Percentiles rank a stretch among this genome's conserved stretches.
phyloP scores from a whole-genome alignment of 2,888 invertebrate genomes.

The Caenorhabditis auriculariae region DNA sequence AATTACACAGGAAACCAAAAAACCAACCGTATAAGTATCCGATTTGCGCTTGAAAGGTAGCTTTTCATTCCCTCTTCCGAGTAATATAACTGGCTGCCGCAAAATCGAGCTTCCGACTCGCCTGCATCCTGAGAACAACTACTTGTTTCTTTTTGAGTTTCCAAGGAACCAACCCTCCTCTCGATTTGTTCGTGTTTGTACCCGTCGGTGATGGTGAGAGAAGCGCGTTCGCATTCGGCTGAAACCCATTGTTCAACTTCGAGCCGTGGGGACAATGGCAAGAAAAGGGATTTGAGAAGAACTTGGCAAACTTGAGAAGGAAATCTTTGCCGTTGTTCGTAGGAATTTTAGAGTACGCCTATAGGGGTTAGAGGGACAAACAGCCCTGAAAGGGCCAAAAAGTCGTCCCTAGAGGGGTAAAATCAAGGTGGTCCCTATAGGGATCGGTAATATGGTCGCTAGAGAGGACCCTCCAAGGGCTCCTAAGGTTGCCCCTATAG shows the following conservation, averaged over 20 bases:
- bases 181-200: constrained; percentile 48
- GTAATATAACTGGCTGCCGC: constrained; percentile 66
- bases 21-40: constrained; percentile 63
- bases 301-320: neutral
- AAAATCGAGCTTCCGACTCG: constrained; percentile 54
- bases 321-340: too few relatives aligned
- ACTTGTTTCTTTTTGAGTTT: too few relatives aligned
- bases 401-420: too few relatives aligned
- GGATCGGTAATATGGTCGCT: too few relatives aligned
- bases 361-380: neutral
- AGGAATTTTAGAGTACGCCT: constrained; percentile 1
- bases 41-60: constrained; percentile 64
- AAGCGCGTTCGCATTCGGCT: constrained; percentile 65
- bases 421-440: too few relatives aligned
- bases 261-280: neutral
- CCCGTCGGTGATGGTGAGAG: constrained; percentile 66
- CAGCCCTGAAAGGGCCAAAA: neutral
- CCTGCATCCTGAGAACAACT: too few relatives aligned
- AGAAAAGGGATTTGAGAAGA: neutral
- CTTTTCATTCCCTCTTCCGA: constrained; percentile 65
- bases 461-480: too few relatives aligned
- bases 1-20: too few relatives aligned
- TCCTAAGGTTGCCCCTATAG: too few relatives aligned
- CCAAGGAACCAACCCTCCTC: constrained; percentile 11
- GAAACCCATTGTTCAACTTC: constrained; percentile 6